Evolutionary conservation across 2,113 vertebrate genomes (phyloP).

Genomic region (Cisticola juncidis): DNA sequence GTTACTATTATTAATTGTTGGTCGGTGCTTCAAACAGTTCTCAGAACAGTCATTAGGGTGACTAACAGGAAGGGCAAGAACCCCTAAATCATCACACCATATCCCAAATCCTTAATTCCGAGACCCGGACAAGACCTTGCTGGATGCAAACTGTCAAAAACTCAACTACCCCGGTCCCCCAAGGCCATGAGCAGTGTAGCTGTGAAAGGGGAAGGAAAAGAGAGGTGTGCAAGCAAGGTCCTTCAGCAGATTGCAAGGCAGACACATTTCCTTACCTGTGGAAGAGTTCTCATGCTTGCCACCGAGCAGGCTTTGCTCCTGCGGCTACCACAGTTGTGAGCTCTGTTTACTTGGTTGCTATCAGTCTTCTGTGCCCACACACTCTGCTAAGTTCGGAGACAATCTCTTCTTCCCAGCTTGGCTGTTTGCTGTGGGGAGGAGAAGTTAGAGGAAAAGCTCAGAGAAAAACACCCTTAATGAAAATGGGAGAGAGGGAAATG

Average conservation of each 20-base stretch:
- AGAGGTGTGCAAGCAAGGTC: background rate
- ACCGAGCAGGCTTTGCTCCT: background rate
- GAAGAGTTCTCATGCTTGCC: slow-evolving; percentile 22
- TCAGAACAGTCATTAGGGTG: background rate
- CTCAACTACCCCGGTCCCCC: too few relatives aligned
- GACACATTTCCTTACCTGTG: slow-evolving; percentile 43
- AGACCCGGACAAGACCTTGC: background rate
- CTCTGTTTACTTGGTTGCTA: slow-evolving; percentile 3
- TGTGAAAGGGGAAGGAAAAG: background rate
- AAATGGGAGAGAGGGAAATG: background rate
- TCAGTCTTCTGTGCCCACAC: background rate
- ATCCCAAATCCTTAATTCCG: background rate
- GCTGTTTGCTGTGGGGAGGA: slow-evolving; percentile 14
- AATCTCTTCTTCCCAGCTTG: slow-evolving; percentile 40
- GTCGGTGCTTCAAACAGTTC: background rate
- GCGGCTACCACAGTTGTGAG: background rate
- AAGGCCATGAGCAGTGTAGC: background rate
- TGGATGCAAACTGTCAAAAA: background rate
- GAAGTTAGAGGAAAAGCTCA: background rate
- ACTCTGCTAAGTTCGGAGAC: background rate
- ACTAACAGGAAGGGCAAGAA: background rate
- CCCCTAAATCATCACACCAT: background rate
- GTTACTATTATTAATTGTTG: background rate
- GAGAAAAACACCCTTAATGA: slow-evolving; percentile 1
- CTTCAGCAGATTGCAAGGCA: background rate